These are phyloP conservation scores for Drosophila mojavensis DNA, from an alignment of 1,140 invertebrate species.

Conservation along the genomic window DNA sequence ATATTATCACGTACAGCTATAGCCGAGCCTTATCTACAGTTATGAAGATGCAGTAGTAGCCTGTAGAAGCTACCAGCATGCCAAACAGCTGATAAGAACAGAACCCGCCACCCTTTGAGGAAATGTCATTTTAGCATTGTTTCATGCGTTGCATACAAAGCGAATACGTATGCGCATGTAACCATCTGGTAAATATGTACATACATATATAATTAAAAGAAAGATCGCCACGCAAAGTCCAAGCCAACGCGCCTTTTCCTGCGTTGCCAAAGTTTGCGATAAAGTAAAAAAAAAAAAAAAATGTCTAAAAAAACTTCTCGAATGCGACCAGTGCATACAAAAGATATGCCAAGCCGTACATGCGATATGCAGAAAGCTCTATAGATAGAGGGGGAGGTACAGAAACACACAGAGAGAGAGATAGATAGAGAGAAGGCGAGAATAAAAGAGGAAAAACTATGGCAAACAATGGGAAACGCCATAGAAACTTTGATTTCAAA, in stretches of 20 bases:
- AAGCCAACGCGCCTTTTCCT: constrained; percentile 72
- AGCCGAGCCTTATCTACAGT: constrained; percentile 45
- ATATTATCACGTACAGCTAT: constrained; percentile 16
- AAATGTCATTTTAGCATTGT: constrained; percentile 76
- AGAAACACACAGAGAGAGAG: not conserved
- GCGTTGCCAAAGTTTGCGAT: constrained; percentile 75
- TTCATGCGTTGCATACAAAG: constrained; percentile 66
- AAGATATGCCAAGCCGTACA: constrained; percentile 56
- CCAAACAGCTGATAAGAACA: constrained; percentile 60
- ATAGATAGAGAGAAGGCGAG: not conserved
- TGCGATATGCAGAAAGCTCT: constrained; percentile 43
- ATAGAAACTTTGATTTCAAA: constrained; percentile 61
- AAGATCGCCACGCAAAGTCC: constrained; percentile 57
- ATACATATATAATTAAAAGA: no score
- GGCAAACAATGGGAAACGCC: constrained; percentile 31
- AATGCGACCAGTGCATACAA: constrained; percentile 75
- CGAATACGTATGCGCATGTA: not conserved
- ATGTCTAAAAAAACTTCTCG: constrained; percentile 60
- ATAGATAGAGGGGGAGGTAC: constrained; percentile 6
- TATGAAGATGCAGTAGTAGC: constrained; percentile 8
- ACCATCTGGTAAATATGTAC: constrained; percentile 23
- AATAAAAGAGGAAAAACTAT: constrained; percentile 8
- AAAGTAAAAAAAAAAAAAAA: constrained; percentile 42
- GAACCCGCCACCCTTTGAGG: constrained; percentile 57
- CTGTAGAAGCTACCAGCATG: constrained; percentile 26